Evolutionary conservation across 1,140 invertebrate genomes (phyloP).

Genomic region (Neodiprion lecontei): DNA sequence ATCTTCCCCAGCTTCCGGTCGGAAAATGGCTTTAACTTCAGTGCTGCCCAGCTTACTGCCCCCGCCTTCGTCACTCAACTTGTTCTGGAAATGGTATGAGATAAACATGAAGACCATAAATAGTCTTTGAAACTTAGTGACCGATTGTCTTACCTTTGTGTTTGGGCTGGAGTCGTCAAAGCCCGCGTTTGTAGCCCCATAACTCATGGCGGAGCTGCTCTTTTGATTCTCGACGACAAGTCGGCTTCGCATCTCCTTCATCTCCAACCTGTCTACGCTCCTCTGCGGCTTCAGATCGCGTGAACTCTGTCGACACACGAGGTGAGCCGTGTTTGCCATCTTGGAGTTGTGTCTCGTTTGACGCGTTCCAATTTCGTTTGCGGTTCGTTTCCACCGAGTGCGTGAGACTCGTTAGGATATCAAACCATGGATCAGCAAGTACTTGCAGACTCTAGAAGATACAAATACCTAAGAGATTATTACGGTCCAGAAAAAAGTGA

Average conservation of each 20-base stretch:
- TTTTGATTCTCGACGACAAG: constrained; percentile 79
- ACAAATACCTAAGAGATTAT: too few relatives aligned
- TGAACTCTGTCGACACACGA: constrained; percentile 85
- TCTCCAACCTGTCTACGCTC: constrained; percentile 83
- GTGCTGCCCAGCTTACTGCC: constrained; percentile 64
- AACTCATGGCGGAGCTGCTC: constrained; percentile 66
- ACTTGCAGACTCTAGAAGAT: neutral
- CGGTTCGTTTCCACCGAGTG: too few relatives aligned
- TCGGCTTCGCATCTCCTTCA: constrained; percentile 83
- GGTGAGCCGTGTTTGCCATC: constrained; percentile 90
- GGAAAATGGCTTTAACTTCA: constrained; percentile 70
- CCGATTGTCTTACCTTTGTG: constrained; percentile 52
- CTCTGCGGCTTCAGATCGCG: constrained; percentile 81
- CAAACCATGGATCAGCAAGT: neutral
- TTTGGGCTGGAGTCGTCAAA: constrained; percentile 84
- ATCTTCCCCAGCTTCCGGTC: constrained; percentile 77
- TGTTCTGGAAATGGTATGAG: constrained; percentile 36
- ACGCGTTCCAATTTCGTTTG: too few relatives aligned
- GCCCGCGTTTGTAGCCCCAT: constrained; percentile 85
- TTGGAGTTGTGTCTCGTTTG: too few relatives aligned
- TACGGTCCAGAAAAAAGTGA: too few relatives aligned
- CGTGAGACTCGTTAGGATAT: neutral
- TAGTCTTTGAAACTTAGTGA: constrained; percentile 20
- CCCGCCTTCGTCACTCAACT: constrained; percentile 46
- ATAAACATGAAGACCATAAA: neutral